Percentiles rank a stretch among this genome's conserved stretches.
Evolutionary conservation across 2,113 vertebrate genomes (phyloP).

Genomic region (Coreoperca whiteheadi): DNA sequence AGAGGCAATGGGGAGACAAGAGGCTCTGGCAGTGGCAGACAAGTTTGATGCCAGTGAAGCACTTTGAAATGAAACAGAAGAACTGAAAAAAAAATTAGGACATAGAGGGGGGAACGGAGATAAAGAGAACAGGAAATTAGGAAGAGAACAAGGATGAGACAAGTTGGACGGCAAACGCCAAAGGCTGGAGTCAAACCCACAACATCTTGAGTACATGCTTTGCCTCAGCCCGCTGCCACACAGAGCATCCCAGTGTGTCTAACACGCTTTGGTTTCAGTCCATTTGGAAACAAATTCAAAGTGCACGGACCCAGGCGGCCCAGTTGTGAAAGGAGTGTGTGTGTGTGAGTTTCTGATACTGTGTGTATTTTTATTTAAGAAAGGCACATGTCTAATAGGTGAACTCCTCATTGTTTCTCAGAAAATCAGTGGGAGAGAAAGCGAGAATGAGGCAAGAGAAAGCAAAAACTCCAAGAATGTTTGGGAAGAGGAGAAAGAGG

Average conservation of each 20-base stretch:
- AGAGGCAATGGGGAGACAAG: slow-evolving; percentile 66
- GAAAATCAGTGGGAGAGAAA: too few relatives aligned
- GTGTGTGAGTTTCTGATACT: background rate
- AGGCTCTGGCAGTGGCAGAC: slow-evolving; percentile 65
- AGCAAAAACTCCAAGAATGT: background rate
- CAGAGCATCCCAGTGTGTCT: slow-evolving; percentile 56
- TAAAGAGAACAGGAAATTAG: slow-evolving; percentile 32
- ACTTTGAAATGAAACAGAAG: slow-evolving; percentile 59
- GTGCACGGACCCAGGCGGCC: slow-evolving; percentile 35
- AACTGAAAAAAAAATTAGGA: slow-evolving; percentile 3
- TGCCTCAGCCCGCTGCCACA: slow-evolving; percentile 23
- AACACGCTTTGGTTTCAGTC: slow-evolving; percentile 68
- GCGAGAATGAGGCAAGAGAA: background rate
- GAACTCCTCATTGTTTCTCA: background rate
- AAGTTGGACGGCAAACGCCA: slow-evolving; percentile 44
- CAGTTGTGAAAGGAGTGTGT: slow-evolving; percentile 7
- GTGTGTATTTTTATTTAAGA: background rate
- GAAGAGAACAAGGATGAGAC: slow-evolving; percentile 41
- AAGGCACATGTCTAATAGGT: background rate
- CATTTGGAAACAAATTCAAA: slow-evolving; percentile 69
- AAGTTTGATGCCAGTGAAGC: slow-evolving; percentile 51
- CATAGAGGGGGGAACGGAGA: slow-evolving; percentile 13
- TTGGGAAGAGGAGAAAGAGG: background rate
- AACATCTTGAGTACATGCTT: slow-evolving; percentile 49
- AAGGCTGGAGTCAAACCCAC: slow-evolving; percentile 59